Evolutionary conservation across 1,140 invertebrate genomes (phyloP).

Genomic region (Drosophila punjabiensis): DNA sequence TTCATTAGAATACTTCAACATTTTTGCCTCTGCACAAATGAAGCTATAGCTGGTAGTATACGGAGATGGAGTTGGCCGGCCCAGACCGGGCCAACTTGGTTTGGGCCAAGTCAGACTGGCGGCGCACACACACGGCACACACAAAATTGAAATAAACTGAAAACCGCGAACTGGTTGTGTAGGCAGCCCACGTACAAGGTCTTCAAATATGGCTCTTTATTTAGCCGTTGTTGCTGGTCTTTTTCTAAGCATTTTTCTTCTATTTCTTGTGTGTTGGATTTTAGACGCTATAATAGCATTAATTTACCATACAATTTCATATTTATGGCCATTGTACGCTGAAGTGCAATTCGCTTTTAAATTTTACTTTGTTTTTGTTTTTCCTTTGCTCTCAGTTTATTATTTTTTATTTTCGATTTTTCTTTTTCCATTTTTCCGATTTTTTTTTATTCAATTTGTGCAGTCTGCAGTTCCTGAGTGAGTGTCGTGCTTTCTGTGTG

Average conservation of each 20-base stretch:
- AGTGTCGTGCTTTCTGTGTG: slow-evolving; percentile 52
- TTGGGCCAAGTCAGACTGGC: slow-evolving; percentile 27
- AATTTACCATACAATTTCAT: slow-evolving; percentile 82
- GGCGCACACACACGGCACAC: slow-evolving; percentile 17
- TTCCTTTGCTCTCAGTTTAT: slow-evolving; percentile 21
- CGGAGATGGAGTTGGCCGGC: slow-evolving; percentile 43
- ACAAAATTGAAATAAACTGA: slow-evolving; percentile 75
- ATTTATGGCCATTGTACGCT: slow-evolving; percentile 79
- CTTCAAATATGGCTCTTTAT: slow-evolving; percentile 81
- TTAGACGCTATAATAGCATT: slow-evolving; percentile 80
- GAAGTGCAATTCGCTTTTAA: slow-evolving; percentile 68
- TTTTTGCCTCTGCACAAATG: slow-evolving; percentile 5
- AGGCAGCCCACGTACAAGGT: slow-evolving; percentile 82
- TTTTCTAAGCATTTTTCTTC: slow-evolving; percentile 81
- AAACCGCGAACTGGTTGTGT: slow-evolving; percentile 78
- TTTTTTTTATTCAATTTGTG: slow-evolving; percentile 66
- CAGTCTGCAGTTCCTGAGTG: slow-evolving; percentile 40
- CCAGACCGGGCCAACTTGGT: slow-evolving; percentile 23
- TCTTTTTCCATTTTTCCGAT: slow-evolving; percentile 10
- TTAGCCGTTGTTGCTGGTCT: slow-evolving; percentile 41
- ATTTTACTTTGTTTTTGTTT: slow-evolving; percentile 23
- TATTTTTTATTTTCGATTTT: slow-evolving; percentile 23
- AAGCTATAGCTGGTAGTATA: slow-evolving; percentile 27
- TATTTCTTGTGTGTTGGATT: slow-evolving; percentile 64
- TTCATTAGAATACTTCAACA: not conserved